Evolutionary conservation across 92 coral and sea anemone species (phyloP).

Genomic region (Muricea muricata): DNA sequence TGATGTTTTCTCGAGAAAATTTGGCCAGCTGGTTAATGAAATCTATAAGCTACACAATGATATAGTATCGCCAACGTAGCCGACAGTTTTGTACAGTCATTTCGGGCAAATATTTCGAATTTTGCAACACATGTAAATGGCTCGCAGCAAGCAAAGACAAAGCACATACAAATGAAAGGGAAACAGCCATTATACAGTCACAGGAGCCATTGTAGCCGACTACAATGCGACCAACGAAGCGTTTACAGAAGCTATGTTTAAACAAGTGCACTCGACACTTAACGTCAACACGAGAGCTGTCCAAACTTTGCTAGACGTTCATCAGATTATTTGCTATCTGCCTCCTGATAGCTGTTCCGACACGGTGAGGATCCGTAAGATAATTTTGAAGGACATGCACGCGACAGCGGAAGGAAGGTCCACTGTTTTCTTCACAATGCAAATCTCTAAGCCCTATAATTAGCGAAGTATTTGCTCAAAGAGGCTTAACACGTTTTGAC

Average conservation of each 20-base stretch:
- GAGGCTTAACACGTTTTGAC: slow-evolving; percentile 16
- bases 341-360: neutral
- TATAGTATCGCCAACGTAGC: neutral
- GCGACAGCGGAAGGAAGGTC: neutral
- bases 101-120: neutral
- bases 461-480: neutral
- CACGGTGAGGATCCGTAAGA: neutral
- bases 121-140: slow-evolving; percentile 20
- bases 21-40: neutral
- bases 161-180: neutral
- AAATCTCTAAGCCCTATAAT: neutral
- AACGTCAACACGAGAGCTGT: neutral
- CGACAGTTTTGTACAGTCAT: slow-evolving; percentile 7
- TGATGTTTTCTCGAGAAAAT: slow-evolving; percentile 1
- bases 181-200: slow-evolving; percentile 14
- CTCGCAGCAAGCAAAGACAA: slow-evolving; percentile 21
- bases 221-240: slow-evolving; percentile 23
- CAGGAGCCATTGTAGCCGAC: neutral
- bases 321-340: neutral
- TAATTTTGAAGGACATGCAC: neutral
- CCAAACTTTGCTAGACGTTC: neutral
- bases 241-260: slow-evolving; percentile 10
- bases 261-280: slow-evolving; percentile 8
- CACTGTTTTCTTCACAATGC: slow-evolving; percentile 5
- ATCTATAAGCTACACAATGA: neutral